Evolutionary conservation across 2,888 invertebrate genomes (phyloP), one percentile per base, ranked within the genome.

Genomic region (Tortrix viridana): DNA sequence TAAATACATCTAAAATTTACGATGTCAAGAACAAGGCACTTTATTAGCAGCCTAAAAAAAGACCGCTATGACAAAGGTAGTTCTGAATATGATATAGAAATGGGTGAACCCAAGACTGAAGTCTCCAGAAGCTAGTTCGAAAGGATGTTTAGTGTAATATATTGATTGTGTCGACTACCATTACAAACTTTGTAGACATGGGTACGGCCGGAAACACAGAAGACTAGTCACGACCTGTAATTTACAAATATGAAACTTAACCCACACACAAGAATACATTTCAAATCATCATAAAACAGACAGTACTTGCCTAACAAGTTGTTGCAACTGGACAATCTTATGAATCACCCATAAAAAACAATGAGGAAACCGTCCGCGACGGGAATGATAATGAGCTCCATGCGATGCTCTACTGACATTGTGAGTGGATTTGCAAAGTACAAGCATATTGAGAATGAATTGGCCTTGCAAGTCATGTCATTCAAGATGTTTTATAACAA

Each of bases 281-380:
- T 32, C 43, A 59, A 59, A 50, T 49, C 44, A 43, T 50, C 61
- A 44, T 22, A 54, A 54, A 56, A 20, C 43, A 54, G 49, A 44
- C 48, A 9, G 6, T 26, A 37, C n/a, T 32, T 50, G 59, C 53
- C 52, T 50, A 49, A 55, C 44, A 61, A 49, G 49, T 62, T 50
- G 44, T 62, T 47, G 46, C 62, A 52, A 52, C 22, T 38, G 44
- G 46, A 52, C 46, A 50, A 32, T 62, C 71, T 57, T 67, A 65
- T 86, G 86, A 86, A 75, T 86, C 86, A 85, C 70, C 59, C 64
- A 66, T 70, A 69, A 76, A 74, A 73, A 73, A 85, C 84, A 81
- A 84, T 78, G 79, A 82, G 82, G 82, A 80, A 82, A 81, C 77
- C 66, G 55, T 48, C 68, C 65, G 76, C 78, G 78, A 69, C 72